phyloP scores from a whole-genome alignment of 2,888 invertebrate species.

The Lydus trimaculatus region DNA sequence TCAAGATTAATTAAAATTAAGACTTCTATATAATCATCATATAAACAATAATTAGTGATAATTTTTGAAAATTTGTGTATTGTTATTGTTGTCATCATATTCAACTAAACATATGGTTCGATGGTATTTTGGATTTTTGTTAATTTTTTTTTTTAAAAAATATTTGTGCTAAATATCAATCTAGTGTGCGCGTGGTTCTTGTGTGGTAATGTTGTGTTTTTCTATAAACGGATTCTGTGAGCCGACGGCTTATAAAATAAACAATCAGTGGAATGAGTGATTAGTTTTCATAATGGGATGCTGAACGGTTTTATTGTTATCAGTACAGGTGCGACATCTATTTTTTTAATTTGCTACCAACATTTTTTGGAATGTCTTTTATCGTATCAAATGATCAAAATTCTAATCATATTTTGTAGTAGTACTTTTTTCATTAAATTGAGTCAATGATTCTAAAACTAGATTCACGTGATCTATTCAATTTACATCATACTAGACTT shows the following conservation, averaged over 20 bases:
- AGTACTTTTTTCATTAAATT: too few species aligned
- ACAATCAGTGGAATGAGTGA: background rate
- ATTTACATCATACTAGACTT: too few species aligned
- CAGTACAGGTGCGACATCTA: background rate
- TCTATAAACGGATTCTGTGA: constrained; percentile 1
- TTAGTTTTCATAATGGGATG: constrained; percentile 19
- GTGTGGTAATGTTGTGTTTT: background rate
- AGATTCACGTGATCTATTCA: too few species aligned
- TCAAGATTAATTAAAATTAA: background rate
- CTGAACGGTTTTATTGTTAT: constrained; percentile 6
- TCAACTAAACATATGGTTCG: too few species aligned
- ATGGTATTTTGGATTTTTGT: background rate
- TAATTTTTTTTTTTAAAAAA: background rate
- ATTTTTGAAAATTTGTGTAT: background rate
- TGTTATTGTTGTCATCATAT: background rate
- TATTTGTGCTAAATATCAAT: background rate
- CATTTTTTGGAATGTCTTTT: background rate
- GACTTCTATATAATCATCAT: background rate
- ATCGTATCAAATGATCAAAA: too few species aligned
- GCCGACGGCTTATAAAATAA: constrained; percentile 12
- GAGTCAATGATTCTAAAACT: too few species aligned
- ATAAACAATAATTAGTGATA: background rate
- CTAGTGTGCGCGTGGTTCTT: background rate
- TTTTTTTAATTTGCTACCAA: background rate
- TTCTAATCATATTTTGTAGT: too few species aligned